A percentile compares a stretch with the other conserved stretches of the same genome.
Conservation (phyloP, 2,888 invertebrate genomes). For the Venustoraphidia nigricollis region DNA sequence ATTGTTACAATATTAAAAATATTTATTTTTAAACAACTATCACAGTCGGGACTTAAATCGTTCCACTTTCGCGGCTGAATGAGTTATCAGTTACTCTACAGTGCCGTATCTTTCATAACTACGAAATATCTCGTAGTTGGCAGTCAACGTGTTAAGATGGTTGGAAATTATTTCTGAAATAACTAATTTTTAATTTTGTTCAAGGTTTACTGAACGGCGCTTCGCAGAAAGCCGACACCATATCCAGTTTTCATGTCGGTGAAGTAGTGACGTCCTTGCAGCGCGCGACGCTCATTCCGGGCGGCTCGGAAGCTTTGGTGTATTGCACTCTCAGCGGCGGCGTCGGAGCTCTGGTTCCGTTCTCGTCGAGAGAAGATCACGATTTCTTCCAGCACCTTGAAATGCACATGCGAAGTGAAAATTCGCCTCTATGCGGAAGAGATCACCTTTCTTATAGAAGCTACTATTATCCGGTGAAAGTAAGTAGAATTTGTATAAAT, state of each 20-base stretch:
- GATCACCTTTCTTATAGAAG: slow-evolving; percentile 96
- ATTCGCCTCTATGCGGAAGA: slow-evolving; percentile 88
- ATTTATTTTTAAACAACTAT: too few species aligned
- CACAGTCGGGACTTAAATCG: too few species aligned
- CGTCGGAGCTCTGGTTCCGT: slow-evolving; percentile 85
- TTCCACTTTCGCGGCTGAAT: too few species aligned
- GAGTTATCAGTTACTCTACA: too few species aligned
- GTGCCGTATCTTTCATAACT: too few species aligned
- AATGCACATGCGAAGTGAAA: slow-evolving; percentile 98
- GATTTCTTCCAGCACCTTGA: slow-evolving; percentile 99
- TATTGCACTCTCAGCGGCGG: slow-evolving; percentile 93
- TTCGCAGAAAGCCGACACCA: slow-evolving; percentile 90
- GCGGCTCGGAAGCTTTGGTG: slow-evolving; percentile 90
- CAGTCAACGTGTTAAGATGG: too few species aligned
- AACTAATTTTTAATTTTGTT: slow-evolving; percentile 9
- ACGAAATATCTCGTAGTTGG: too few species aligned
- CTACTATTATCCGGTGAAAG: slow-evolving; percentile 94
- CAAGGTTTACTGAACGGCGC: slow-evolving; percentile 88
- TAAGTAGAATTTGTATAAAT: slow-evolving; percentile 22
- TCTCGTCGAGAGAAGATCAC: slow-evolving; percentile 92
- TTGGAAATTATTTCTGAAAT: background rate
- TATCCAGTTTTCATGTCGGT: slow-evolving; percentile 88
- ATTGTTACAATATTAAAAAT: too few species aligned
- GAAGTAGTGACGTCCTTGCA: slow-evolving; percentile 93
- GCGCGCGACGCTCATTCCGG: slow-evolving; percentile 90